These are phyloP conservation scores for Gerris buenoi DNA, from an alignment of 1,140 invertebrate genomes.

Conservation along the genomic window DNA sequence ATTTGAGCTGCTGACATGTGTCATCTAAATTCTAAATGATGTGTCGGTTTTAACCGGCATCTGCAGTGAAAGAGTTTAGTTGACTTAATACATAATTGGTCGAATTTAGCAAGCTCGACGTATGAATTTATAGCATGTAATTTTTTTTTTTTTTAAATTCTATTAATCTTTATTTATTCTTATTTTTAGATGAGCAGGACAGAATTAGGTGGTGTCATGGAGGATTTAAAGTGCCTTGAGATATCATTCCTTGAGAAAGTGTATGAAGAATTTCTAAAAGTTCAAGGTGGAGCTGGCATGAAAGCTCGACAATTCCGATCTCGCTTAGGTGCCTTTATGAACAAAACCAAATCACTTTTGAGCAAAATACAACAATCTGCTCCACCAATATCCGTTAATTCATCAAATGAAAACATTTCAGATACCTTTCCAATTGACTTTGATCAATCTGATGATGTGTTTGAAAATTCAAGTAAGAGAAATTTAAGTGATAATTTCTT, in stretches of 20 bases:
- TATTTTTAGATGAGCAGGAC: background rate
- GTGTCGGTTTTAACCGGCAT: too few species aligned
- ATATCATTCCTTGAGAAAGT: background rate
- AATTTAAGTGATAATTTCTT: background rate
- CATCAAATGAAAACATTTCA: background rate
- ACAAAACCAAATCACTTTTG: background rate
- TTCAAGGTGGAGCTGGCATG: background rate
- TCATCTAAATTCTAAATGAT: too few species aligned
- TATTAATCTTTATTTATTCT: background rate
- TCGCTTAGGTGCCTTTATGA: background rate
- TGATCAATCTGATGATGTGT: background rate
- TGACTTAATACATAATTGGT: too few species aligned
- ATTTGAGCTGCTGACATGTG: too few species aligned
- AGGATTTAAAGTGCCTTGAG: background rate
- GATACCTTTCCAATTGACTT: background rate
- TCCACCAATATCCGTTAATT: background rate
- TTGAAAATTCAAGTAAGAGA: background rate
- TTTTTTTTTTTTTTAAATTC: background rate
- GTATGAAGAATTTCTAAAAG: background rate
- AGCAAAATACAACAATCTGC: background rate
- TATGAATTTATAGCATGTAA: too few species aligned
- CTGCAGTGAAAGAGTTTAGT: too few species aligned
- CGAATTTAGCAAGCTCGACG: too few species aligned
- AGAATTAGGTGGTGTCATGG: background rate
- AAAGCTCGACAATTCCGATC: background rate